Conservation (phyloP, 2,113 vertebrate genomes). For the Murina feae region DNA sequence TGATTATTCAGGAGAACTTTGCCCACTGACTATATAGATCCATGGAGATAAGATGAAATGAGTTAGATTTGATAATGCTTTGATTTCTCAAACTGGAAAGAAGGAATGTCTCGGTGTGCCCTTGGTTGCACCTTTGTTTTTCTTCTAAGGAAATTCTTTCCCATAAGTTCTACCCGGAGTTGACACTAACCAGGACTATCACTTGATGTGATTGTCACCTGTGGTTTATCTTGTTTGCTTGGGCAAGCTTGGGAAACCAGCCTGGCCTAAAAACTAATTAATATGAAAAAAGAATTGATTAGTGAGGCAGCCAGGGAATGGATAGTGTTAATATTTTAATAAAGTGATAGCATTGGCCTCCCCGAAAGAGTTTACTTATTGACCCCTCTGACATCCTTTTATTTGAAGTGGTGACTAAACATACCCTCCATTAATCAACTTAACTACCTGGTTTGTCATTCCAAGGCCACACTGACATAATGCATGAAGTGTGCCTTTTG, state of each 20-base stretch:
- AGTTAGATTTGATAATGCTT: neutral
- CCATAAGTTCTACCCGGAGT: neutral
- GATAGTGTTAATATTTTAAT: slow-evolving; percentile 61
- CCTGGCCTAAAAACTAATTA: slow-evolving; percentile 35
- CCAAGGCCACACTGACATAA: slow-evolving; percentile 45
- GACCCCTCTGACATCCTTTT: slow-evolving; percentile 38
- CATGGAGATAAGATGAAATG: slow-evolving; percentile 41
- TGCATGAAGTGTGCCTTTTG: neutral
- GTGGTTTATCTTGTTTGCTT: slow-evolving; percentile 29
- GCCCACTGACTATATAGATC: slow-evolving; percentile 43
- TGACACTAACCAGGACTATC: neutral
- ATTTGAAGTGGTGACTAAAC: slow-evolving; percentile 50
- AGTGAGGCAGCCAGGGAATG: neutral
- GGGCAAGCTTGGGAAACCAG: slow-evolving; percentile 36
- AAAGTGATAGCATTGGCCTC: slow-evolving; percentile 46
- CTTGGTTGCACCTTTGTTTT: neutral
- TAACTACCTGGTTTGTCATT: slow-evolving; percentile 52
- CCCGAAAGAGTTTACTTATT: slow-evolving; percentile 44
- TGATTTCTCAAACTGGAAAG: neutral
- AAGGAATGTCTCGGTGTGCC: neutral
- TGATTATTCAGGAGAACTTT: slow-evolving; percentile 59
- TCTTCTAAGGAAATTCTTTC: neutral
- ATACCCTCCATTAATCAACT: slow-evolving; percentile 58
- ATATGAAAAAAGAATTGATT: slow-evolving; percentile 44
- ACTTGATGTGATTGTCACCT: neutral